These are phyloP conservation scores for Nemurella pictetii DNA, from an alignment of 2,888 invertebrate species.

Conservation along the genomic window DNA sequence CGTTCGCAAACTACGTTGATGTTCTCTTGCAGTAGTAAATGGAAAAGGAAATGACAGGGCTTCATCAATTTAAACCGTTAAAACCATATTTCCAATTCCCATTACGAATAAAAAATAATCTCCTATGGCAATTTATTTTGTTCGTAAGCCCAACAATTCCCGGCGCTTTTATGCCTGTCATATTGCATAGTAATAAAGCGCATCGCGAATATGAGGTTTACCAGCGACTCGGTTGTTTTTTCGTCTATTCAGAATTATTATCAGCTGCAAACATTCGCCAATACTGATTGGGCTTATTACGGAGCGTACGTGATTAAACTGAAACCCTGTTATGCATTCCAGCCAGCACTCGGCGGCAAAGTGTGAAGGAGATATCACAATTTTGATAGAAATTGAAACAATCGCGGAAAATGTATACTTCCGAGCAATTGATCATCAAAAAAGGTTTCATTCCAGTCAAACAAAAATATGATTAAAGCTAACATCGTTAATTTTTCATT, in stretches of 20 bases:
- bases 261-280: constrained; percentile 17
- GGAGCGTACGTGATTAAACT: constrained; percentile 12
- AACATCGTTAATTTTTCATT: background rate
- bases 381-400: background rate
- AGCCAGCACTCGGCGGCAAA: background rate
- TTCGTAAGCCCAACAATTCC: constrained; percentile 24
- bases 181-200: constrained; percentile 21
- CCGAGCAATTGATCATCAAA: background rate
- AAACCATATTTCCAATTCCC: constrained; percentile 27
- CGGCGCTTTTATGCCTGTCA: constrained; percentile 18
- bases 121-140: constrained; percentile 21
- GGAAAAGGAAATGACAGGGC: constrained; percentile 28
- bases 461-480: background rate
- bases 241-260: constrained; percentile 23
- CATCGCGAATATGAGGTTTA: constrained; percentile 4
- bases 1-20: background rate
- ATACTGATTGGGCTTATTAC: constrained; percentile 23
- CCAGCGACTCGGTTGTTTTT: background rate
- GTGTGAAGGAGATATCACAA: background rate
- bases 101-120: constrained; percentile 28
- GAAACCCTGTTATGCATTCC: background rate
- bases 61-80: constrained; percentile 24
- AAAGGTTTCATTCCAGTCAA: background rate
- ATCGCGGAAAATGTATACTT: background rate
- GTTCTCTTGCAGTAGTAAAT: constrained; percentile 14